Percentiles rank a stretch among this genome's conserved stretches.
These are phyloP conservation scores for Brachylomia viminalis DNA, from an alignment of 2,888 invertebrate genomes.

Conservation along the genomic window DNA sequence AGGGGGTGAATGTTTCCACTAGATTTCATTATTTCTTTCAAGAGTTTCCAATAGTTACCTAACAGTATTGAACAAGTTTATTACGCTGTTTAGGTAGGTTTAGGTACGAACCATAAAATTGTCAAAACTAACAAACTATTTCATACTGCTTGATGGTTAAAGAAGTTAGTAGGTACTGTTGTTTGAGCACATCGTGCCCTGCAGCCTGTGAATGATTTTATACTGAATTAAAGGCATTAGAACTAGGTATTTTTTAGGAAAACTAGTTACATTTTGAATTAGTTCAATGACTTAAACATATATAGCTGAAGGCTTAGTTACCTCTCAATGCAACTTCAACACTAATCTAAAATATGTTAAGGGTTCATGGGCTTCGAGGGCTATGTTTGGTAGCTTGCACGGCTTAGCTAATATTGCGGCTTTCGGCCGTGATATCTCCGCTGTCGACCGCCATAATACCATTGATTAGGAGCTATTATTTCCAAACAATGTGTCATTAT, in stretches of 20 bases:
- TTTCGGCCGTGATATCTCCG: constrained; percentile 75
- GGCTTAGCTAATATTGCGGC: constrained; percentile 49
- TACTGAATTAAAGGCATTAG: not conserved
- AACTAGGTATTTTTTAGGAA: not conserved
- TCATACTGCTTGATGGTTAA: not conserved
- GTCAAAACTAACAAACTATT: constrained; percentile 31
- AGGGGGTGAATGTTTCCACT: not conserved
- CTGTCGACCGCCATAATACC: constrained; percentile 69
- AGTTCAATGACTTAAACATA: not conserved
- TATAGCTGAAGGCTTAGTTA: not conserved
- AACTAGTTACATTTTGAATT: not conserved
- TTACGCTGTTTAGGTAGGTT: constrained; percentile 13
- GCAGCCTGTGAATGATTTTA: not conserved
- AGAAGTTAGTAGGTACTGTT: not conserved
- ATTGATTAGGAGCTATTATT: constrained; percentile 71
- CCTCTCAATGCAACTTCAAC: constrained; percentile 7
- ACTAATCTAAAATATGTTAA: constrained; percentile 22
- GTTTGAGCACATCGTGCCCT: not conserved
- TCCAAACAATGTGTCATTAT: constrained; percentile 66
- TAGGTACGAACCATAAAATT: constrained; percentile 21
- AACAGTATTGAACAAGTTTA: constrained; percentile 12
- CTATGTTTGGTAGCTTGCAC: constrained; percentile 20
- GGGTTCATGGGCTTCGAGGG: constrained; percentile 11
- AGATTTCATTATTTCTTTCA: not conserved
- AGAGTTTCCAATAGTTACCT: not conserved